phyloP scores from a whole-genome alignment of 2,797 vertebrate species.

The Onychomys arenicola region DNA sequence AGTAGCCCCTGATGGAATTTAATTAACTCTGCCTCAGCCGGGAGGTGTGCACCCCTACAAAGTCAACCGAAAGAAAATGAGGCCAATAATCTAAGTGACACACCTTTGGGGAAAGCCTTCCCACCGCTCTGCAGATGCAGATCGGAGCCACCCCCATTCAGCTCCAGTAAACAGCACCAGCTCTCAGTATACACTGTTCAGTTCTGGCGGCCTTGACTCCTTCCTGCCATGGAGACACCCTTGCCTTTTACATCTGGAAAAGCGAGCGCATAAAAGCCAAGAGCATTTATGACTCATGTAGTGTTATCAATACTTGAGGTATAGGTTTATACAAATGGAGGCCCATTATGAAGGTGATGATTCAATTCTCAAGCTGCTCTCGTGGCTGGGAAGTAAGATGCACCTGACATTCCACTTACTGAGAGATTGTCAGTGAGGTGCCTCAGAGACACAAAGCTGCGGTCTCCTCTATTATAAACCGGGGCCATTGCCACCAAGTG shows the following conservation, averaged over 20 bases:
- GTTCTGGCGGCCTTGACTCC: not conserved
- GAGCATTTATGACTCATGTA: not conserved
- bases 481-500: not conserved
- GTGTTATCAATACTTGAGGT: not conserved
- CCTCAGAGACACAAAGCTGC: not conserved
- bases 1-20: not conserved
- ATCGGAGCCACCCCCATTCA: accelerated
- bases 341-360: not conserved
- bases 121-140: not conserved
- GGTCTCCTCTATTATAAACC: not conserved
- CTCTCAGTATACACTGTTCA: not conserved
- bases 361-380: not conserved
- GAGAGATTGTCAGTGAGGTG: not conserved
- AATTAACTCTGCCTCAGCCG: not conserved
- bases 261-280: not conserved
- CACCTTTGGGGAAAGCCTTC: not conserved
- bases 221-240: not conserved
- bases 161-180: not conserved
- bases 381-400: not conserved
- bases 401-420: not conserved
- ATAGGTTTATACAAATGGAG: not conserved
- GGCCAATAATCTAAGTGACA: not conserved
- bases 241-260: constrained; percentile 10
- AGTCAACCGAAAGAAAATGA: not conserved
- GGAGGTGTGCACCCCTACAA: not conserved